Evolutionary conservation across 2,888 invertebrate genomes (phyloP).

Genomic region (Polydrusus pterygomalis): DNA sequence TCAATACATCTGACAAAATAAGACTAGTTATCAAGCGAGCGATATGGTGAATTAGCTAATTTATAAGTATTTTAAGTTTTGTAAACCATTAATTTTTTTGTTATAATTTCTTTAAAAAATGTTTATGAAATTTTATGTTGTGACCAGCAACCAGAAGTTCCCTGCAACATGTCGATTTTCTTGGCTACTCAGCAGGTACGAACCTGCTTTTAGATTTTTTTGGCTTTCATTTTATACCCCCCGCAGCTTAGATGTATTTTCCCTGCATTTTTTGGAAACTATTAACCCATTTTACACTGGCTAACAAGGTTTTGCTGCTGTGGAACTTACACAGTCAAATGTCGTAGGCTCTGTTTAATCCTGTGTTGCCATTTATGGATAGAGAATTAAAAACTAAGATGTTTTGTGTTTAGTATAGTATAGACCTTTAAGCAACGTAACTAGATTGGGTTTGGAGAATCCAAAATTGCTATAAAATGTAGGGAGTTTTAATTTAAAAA

Average conservation of each 20-base stretch:
- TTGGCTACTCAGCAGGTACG: constrained; percentile 77
- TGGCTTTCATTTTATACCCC: constrained; percentile 49
- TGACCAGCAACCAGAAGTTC: constrained; percentile 81
- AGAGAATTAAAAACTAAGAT: no score
- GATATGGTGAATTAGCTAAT: background rate
- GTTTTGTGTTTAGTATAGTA: no score
- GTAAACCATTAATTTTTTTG: constrained; percentile 24
- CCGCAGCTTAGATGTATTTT: constrained; percentile 19
- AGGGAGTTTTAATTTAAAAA: no score
- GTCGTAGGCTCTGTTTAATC: no score
- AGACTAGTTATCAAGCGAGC: no score
- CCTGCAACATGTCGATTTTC: constrained; percentile 85
- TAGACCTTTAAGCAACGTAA: no score
- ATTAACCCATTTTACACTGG: constrained; percentile 12
- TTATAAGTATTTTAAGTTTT: constrained; percentile 63
- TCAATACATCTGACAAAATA: no score
- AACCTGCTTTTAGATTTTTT: constrained; percentile 61
- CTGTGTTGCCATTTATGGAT: no score
- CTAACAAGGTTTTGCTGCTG: no score
- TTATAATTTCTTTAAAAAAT: constrained; percentile 24
- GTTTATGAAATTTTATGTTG: constrained; percentile 52
- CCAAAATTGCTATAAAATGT: no score
- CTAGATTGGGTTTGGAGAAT: no score
- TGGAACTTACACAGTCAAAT: no score
- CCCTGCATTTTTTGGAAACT: constrained; percentile 15